Conservation (phyloP, 2,113 vertebrate species). For the Ursus arctos region DNA sequence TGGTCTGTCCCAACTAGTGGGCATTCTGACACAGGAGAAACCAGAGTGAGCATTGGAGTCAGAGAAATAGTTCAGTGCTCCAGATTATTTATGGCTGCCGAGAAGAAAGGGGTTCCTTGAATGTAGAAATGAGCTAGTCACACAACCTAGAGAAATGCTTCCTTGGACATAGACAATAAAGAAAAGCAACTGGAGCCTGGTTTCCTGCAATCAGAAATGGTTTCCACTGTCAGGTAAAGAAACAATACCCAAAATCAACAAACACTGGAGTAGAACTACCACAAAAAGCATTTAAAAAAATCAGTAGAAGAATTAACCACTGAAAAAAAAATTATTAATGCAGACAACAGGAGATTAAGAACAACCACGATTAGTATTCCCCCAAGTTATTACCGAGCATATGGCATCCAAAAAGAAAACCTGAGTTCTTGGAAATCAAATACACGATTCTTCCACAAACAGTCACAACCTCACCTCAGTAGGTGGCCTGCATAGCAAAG, state of each 20-base stretch:
- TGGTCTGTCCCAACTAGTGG: not conserved
- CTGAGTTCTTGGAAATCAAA: not conserved
- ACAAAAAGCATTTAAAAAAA: not conserved
- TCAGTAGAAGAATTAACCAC: not conserved
- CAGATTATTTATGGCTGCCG: rapidly evolving
- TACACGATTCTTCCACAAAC: not conserved
- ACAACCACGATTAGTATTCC: not conserved
- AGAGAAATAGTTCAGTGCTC: not conserved
- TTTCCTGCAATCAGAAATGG: not conserved
- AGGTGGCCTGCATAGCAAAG: not conserved
- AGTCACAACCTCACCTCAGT: not conserved
- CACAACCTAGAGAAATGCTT: not conserved
- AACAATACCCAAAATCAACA: not conserved
- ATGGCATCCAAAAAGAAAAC: not conserved
- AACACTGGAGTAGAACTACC: not conserved
- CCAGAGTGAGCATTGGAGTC: not conserved
- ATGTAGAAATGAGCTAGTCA: not conserved
- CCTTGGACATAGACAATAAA: not conserved
- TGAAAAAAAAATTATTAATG: not conserved
- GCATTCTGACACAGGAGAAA: not conserved
- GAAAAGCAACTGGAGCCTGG: not conserved
- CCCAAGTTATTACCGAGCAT: not conserved
- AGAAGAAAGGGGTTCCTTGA: not conserved
- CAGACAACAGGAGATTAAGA: not conserved
- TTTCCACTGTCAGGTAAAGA: not conserved